These are phyloP conservation scores for Muschampia plurimacula DNA, from an alignment of 2,888 invertebrate species.

Conservation along the genomic window DNA sequence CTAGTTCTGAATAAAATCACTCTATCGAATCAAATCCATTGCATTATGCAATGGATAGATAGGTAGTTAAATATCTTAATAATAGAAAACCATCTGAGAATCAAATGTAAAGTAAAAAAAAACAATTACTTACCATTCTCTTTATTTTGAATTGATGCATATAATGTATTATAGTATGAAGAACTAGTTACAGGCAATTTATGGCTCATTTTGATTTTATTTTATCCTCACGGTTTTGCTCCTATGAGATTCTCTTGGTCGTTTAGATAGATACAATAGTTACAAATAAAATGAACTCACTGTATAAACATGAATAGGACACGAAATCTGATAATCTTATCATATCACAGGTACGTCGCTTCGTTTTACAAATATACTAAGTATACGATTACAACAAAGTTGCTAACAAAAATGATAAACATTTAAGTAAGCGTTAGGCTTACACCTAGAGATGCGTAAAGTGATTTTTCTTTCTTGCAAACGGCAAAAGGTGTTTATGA, in stretches of 20 bases:
- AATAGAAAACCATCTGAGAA: too few species aligned
- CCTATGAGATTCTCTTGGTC: not conserved
- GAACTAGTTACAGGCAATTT: constrained; percentile 1
- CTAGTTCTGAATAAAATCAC: too few species aligned
- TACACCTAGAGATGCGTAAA: not conserved
- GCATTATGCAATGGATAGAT: too few species aligned
- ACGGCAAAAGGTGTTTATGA: too few species aligned
- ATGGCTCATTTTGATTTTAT: constrained; percentile 6
- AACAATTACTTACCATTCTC: not conserved
- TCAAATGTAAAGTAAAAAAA: too few species aligned
- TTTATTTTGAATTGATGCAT: constrained; percentile 1
- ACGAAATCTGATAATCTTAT: not conserved
- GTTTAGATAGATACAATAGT: not conserved
- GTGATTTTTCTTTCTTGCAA: too few species aligned
- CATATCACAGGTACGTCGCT: not conserved
- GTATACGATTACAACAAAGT: not conserved
- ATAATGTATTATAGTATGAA: constrained; percentile 8
- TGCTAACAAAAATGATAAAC: not conserved
- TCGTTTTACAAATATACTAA: not conserved
- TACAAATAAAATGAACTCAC: not conserved
- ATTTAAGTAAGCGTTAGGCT: not conserved
- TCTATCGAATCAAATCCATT: too few species aligned
- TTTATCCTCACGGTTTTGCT: not conserved
- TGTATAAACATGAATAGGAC: not conserved
- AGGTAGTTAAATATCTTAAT: too few species aligned